Base-by-base conservation (phyloP, 1,140 invertebrate genomes). In the Drosophila nannoptera region DNA sequence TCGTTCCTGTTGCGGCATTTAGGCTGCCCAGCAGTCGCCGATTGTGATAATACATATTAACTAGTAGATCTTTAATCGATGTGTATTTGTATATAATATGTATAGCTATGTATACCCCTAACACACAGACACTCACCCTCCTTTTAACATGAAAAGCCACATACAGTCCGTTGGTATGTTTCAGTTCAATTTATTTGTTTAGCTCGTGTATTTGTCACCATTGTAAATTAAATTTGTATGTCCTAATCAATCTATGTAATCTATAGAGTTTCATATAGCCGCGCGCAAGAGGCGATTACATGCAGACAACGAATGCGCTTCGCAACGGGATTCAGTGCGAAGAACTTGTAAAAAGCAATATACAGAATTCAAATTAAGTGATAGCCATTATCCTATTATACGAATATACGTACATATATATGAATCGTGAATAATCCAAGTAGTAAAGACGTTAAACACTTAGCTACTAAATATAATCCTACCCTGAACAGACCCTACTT, bases 1-100 rank as follows among this genome's bases (percentile, higher is more conserved):
- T 11, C 73, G 88, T 49, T 87, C 88, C 48, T 90, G 90, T 66
- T 90, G 90, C 69, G 90, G 90, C 62, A 83, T 84, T 42, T 83
- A 84, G 61, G 42, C 40, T 70, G 73, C 63, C 29, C 3, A 33
- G 22, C 45, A 61, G 80, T 71, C 78, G 67, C 63, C 56, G 64
- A 77, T 86, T 86, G 81, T 86, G 81, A 86, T 86, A 86, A 73
- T 59, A 60, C 55, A 53, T 75, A 86, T 81, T 40, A 59, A 74
- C 43, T 78, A 75, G 64, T 80, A 78, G 60, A 69, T 70, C 64
- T 74, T 35, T 64, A 73, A 38, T 22, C 67, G 42, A 59, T 73
- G 60, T 70, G 60, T 72, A 56, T 72, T 62, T 68, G 59, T 84
- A 84, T 72, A 75, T 75, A 72, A 56, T 71, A 67, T 48, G 38